phyloP scores from a whole-genome alignment of 2,888 invertebrate species.

The Cephalotes varians region DNA sequence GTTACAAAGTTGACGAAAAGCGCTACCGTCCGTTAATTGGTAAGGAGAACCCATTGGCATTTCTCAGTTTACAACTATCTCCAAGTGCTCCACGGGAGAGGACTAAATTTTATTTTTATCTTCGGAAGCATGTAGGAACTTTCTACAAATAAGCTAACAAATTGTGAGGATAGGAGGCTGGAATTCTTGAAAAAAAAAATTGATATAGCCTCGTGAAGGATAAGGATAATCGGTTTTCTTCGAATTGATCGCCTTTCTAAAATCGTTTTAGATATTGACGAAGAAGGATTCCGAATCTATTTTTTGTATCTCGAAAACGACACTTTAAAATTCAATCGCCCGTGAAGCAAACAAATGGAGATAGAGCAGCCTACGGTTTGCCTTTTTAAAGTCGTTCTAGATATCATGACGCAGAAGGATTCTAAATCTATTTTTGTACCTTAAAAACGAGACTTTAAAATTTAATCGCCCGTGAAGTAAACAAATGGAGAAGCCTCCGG shows the following conservation, averaged over 20 bases:
- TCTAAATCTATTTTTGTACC: not conserved
- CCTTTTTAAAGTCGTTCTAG: not conserved
- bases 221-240: not conserved
- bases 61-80: constrained; percentile 19
- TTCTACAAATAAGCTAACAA: constrained; percentile 1
- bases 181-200: not conserved
- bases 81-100: not conserved
- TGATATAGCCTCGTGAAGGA: not conserved
- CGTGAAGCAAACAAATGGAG: not conserved
- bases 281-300: not conserved
- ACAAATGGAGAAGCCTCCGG: not conserved
- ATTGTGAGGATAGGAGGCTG: not conserved
- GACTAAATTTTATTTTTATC: constrained; percentile 17
- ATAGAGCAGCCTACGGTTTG: not conserved
- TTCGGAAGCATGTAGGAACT: not conserved
- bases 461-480: constrained; percentile 10
- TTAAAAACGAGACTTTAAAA: not conserved
- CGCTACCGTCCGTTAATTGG: constrained; percentile 32
- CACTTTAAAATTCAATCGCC: not conserved
- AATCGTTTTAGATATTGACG: not conserved
- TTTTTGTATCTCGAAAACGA: not conserved
- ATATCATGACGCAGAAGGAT: not conserved
- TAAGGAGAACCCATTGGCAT: constrained; percentile 29
- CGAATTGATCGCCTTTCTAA: not conserved
- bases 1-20: constrained; percentile 74